A percentile compares a stretch with the other conserved stretches of the same genome.
These are phyloP conservation scores for Panthera leo DNA, from an alignment of 2,113 vertebrate genomes.

Conservation along the genomic window DNA sequence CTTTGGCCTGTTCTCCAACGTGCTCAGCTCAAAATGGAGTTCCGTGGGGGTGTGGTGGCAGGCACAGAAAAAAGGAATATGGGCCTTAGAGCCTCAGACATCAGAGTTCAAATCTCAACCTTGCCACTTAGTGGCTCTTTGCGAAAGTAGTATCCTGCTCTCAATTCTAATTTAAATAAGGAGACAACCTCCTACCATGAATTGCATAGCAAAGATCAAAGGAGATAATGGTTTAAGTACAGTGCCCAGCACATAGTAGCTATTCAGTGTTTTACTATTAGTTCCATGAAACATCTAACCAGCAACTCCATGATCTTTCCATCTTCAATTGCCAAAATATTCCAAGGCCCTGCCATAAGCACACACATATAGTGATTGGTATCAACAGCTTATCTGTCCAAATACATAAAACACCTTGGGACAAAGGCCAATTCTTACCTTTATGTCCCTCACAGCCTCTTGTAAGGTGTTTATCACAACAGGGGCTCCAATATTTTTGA, in stretches of 20 bases:
- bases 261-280: background rate
- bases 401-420: background rate
- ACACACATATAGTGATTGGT: background rate
- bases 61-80: background rate
- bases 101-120: background rate
- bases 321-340: background rate
- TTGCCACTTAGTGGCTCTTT: background rate
- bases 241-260: background rate
- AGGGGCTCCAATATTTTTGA: background rate
- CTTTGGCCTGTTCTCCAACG: background rate
- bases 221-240: accelerated
- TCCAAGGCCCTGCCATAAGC: background rate
- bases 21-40: background rate
- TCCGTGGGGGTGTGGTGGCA: background rate
- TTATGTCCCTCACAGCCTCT: background rate
- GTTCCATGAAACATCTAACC: background rate
- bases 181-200: background rate
- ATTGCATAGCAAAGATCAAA: background rate
- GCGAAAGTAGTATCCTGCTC: background rate
- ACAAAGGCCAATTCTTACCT: background rate
- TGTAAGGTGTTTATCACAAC: background rate
- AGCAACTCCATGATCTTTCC: background rate
- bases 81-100: background rate
- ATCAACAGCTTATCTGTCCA: background rate
- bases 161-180: background rate